Percentiles rank a stretch among this genome's conserved stretches.
These are phyloP conservation scores for Salvelinus fontinalis DNA, from an alignment of 2,113 vertebrate species.

Conservation along the genomic window DNA sequence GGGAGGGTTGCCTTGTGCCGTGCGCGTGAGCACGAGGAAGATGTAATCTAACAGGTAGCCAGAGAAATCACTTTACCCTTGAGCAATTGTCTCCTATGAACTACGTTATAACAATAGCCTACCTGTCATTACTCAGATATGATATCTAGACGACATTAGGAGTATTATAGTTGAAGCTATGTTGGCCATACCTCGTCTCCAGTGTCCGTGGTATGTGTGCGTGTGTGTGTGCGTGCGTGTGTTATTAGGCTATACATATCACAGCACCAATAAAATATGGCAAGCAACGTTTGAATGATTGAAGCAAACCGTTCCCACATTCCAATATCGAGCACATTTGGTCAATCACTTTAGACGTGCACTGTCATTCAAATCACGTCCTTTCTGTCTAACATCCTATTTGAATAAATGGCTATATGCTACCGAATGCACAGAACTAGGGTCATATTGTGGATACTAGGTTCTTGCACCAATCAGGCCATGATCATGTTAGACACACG, in stretches of 20 bases:
- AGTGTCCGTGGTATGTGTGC: constrained; percentile 12
- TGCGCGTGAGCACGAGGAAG: constrained; percentile 8
- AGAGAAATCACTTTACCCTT: constrained; percentile 44
- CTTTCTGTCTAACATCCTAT: constrained; percentile 38
- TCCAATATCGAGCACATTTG: constrained; percentile 28
- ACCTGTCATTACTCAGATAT: neutral
- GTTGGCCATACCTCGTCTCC: neutral
- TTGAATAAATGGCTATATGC: constrained; percentile 3
- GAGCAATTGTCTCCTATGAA: constrained; percentile 66
- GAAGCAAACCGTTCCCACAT: neutral
- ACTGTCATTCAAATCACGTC: constrained; percentile 72
- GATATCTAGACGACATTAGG: neutral
- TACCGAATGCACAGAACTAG: constrained; percentile 18
- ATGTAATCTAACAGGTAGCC: constrained; percentile 68
- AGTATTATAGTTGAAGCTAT: neutral
- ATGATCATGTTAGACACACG: neutral
- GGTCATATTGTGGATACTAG: constrained; percentile 47
- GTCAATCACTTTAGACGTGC: constrained; percentile 57
- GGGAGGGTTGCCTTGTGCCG: neutral
- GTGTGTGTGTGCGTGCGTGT: constrained; percentile 8
- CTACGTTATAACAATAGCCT: constrained; percentile 25
- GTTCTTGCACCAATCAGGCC: constrained; percentile 11
- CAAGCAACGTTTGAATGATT: neutral
- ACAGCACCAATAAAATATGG: neutral
- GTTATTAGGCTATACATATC: neutral